These are phyloP conservation scores for Epizoanthus rinbou DNA, from an alignment of 92 coral and sea anemone species.

Conservation along the genomic window DNA sequence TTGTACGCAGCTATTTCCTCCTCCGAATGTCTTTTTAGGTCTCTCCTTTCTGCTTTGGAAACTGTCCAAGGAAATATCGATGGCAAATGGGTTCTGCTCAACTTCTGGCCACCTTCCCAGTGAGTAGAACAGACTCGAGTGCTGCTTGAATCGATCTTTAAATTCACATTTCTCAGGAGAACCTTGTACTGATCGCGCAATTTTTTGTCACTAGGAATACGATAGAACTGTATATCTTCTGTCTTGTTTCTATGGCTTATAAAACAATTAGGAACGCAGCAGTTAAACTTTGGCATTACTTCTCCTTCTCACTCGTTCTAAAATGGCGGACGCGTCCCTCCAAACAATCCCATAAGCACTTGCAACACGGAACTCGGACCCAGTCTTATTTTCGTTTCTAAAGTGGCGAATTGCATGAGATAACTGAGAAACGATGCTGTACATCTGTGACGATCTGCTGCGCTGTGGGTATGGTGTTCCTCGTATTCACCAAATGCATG, in stretches of 20 bases:
- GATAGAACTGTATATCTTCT: not conserved
- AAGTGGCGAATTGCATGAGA: too few relatives aligned
- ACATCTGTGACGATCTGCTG: too few relatives aligned
- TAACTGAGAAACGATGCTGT: too few relatives aligned
- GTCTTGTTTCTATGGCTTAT: not conserved
- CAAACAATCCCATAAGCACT: too few relatives aligned
- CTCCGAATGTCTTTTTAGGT: not conserved
- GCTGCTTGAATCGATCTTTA: conserved; percentile 11
- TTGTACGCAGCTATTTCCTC: not conserved
- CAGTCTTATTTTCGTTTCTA: too few relatives aligned
- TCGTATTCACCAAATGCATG: too few relatives aligned
- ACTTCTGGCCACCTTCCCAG: conserved; percentile 28
- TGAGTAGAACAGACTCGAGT: conserved; percentile 29
- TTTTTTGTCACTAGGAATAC: conserved; percentile 14
- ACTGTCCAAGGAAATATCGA: conserved; percentile 29
- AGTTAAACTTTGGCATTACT: not conserved
- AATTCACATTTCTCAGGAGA: not conserved
- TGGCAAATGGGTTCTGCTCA: conserved; percentile 40
- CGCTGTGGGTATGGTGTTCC: too few relatives aligned
- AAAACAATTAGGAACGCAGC: conserved; percentile 1
- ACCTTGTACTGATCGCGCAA: conserved; percentile 6
- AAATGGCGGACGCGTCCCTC: too few relatives aligned
- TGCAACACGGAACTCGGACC: too few relatives aligned
- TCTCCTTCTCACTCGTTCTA: too few relatives aligned
- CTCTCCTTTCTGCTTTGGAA: not conserved